These are phyloP conservation scores for Paratrypauchen microcephalus DNA, from an alignment of 2,797 vertebrate genomes.

Conservation along the genomic window DNA sequence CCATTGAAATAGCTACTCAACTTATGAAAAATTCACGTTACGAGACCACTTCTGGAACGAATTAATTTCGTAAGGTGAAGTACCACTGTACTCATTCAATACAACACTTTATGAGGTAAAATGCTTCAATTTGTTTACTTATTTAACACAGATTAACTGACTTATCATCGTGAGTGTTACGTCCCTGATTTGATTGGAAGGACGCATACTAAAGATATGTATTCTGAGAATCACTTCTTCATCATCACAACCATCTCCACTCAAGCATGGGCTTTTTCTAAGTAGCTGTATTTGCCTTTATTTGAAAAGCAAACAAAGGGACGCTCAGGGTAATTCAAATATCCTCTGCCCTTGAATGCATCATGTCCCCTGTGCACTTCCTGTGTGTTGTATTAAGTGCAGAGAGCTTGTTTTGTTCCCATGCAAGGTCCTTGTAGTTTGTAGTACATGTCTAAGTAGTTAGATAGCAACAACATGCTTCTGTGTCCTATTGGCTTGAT, in stretches of 20 bases:
- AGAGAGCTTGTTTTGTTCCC: background rate
- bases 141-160: background rate
- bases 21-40: no score
- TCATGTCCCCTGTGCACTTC: conserved; percentile 30
- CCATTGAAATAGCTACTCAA: no score
- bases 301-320: conserved; percentile 33
- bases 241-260: conserved; percentile 12
- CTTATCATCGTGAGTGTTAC: background rate
- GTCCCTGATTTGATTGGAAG: background rate
- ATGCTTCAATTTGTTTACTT: background rate
- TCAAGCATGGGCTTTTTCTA: background rate
- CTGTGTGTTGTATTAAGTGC: conserved; percentile 3
- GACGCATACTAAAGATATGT: background rate
- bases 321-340: conserved; percentile 16
- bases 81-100: background rate
- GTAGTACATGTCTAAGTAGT: background rate
- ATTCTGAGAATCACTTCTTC: background rate
- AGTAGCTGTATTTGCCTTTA: conserved; percentile 9
- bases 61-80: no score
- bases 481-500: background rate
- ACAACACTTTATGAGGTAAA: no score
- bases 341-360: conserved; percentile 13
- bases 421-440: background rate
- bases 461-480: background rate
- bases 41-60: no score